Conservation (phyloP, 2,113 vertebrate genomes). For the Mustela nigripes region DNA sequence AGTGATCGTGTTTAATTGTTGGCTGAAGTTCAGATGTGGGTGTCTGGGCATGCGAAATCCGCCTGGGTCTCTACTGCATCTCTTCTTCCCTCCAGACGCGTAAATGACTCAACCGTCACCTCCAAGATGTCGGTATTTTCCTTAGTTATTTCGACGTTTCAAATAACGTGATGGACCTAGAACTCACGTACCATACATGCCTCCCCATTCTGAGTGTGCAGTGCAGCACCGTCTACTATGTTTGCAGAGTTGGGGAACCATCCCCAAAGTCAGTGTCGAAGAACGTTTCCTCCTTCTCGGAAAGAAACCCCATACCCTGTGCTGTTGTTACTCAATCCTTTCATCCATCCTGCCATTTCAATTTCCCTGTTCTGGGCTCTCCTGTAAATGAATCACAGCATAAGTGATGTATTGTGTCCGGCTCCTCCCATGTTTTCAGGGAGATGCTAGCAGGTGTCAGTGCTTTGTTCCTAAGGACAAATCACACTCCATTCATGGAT, state of each 20-base stretch:
- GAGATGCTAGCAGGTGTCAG: rapidly evolving
- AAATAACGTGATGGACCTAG: rapidly evolving
- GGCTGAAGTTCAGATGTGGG: rapidly evolving
- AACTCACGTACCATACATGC: rapidly evolving
- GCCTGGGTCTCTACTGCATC: rapidly evolving
- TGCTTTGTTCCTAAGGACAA: neutral
- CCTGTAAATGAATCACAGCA: neutral
- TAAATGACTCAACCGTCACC: rapidly evolving
- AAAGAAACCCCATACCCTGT: rapidly evolving
- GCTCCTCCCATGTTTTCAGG: neutral
- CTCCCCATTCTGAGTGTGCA: too few species aligned
- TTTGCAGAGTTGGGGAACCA: rapidly evolving
- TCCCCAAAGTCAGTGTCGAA: rapidly evolving
- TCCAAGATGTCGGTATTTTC: rapidly evolving
- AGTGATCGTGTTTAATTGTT: rapidly evolving
- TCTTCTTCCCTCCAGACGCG: rapidly evolving
- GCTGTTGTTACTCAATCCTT: rapidly evolving
- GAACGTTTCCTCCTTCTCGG: rapidly evolving
- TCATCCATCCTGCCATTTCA: rapidly evolving
- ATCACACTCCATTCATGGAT: rapidly evolving
- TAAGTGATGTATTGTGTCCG: too few species aligned
- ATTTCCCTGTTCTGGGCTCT: neutral
- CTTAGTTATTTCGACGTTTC: neutral
- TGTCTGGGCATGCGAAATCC: rapidly evolving
- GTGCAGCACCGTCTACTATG: rapidly evolving